These are phyloP conservation scores for Irena cyanogastra DNA, from an alignment of 2,113 vertebrate genomes.

Conservation along the genomic window DNA sequence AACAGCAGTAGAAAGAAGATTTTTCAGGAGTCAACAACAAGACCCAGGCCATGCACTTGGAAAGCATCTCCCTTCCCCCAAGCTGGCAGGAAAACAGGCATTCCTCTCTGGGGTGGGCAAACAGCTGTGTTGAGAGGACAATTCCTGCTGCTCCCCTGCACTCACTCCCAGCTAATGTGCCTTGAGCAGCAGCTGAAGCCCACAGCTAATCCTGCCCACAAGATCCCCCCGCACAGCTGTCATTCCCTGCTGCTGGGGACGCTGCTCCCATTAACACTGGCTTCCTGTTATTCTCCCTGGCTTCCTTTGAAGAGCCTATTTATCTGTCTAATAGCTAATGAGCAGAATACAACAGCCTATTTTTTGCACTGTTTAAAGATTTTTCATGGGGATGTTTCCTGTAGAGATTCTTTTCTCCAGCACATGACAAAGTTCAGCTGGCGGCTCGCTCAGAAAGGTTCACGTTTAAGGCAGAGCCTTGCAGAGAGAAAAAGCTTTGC, in stretches of 20 bases:
- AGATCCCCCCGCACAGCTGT: conserved; percentile 12
- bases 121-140: background rate
- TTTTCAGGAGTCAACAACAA: background rate
- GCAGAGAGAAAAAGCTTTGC: background rate
- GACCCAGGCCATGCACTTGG: background rate
- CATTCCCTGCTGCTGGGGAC: background rate
- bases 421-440: conserved; percentile 11
- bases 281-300: conserved; percentile 68
- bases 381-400: conserved; percentile 48
- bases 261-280: background rate
- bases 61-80: background rate
- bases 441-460: background rate
- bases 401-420: conserved; percentile 14
- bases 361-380: conserved; percentile 33
- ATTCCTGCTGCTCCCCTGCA: background rate
- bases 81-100: background rate
- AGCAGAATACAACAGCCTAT: conserved; percentile 34
- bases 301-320: conserved; percentile 59
- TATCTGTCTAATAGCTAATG: conserved; percentile 37
- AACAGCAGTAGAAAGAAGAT: background rate
- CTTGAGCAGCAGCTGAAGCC: background rate
- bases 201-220: background rate
- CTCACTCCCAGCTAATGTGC: background rate
- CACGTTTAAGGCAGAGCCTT: background rate
- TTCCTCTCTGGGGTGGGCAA: conserved; percentile 29